phyloP scores from a whole-genome alignment of 2,113 vertebrate genomes.

The Orycteropus afer region DNA sequence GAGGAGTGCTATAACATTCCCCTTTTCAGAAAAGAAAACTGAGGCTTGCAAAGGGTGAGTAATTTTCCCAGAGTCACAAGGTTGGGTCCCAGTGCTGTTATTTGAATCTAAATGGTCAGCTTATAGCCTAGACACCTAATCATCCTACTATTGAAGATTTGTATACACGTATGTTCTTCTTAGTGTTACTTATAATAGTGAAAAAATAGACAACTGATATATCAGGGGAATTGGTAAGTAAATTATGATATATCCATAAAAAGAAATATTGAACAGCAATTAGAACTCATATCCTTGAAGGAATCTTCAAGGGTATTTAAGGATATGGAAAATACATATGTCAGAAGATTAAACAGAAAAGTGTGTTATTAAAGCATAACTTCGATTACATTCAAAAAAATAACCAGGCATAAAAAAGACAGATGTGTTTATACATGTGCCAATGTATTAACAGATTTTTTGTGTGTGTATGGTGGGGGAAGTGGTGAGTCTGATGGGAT shows the following conservation, averaged over 20 bases:
- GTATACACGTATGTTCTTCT: not conserved
- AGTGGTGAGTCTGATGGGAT: not conserved
- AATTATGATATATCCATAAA: not conserved
- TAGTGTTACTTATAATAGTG: not conserved
- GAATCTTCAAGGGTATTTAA: not conserved
- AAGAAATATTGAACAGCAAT: not conserved
- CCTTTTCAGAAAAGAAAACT: not conserved
- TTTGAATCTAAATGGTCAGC: not conserved
- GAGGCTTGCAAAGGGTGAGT: not conserved
- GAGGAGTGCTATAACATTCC: not conserved
- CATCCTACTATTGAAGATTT: not conserved
- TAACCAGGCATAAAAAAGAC: not conserved
- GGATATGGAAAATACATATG: not conserved
- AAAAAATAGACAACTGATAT: not conserved
- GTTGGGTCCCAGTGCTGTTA: not conserved
- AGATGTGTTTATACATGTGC: not conserved
- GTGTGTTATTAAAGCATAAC: not conserved
- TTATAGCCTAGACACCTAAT: not conserved
- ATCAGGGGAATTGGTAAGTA: not conserved
- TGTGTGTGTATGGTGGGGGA: not conserved
- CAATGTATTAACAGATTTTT: not conserved
- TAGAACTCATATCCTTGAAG: not conserved
- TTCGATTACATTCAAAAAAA: conserved; percentile 48
- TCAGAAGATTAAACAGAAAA: not conserved
- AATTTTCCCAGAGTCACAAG: not conserved